phyloP scores from a whole-genome alignment of 2,113 vertebrate species.

The Oophaga pumilio region DNA sequence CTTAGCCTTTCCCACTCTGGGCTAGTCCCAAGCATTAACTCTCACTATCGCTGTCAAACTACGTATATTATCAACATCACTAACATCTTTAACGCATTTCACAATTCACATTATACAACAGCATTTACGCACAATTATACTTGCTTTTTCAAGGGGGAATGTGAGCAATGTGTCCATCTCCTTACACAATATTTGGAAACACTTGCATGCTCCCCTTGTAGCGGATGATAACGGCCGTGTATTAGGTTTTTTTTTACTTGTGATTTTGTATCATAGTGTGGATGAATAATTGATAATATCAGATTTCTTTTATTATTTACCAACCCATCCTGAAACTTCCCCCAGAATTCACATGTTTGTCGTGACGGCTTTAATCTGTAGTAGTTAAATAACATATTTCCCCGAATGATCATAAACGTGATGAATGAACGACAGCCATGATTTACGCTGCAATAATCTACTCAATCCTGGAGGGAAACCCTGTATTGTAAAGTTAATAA shows the following conservation, averaged over 20 bases:
- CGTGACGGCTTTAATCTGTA: background rate
- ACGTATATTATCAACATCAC: too few relatives aligned
- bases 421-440: background rate
- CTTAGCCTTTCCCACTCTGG: too few relatives aligned
- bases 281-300: constrained; percentile 40
- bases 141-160: too few relatives aligned
- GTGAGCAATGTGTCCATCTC: too few relatives aligned
- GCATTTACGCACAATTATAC: too few relatives aligned
- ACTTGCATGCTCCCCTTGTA: background rate
- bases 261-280: background rate
- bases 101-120: too few relatives aligned
- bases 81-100: too few relatives aligned
- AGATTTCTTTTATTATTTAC: constrained; percentile 22
- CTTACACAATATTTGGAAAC: background rate
- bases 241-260: background rate
- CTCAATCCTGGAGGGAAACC: background rate
- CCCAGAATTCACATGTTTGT: background rate
- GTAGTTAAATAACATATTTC: constrained; percentile 35
- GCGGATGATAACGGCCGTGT: background rate
- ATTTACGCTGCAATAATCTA: constrained; percentile 25
- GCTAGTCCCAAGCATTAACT: too few relatives aligned
- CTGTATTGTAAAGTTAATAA: background rate
- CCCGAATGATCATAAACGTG: constrained; percentile 25
- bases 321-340: background rate
- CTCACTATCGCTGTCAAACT: too few relatives aligned